Evolutionary conservation across 2,888 invertebrate species (phyloP).

Genomic region (Norana najaformis): DNA sequence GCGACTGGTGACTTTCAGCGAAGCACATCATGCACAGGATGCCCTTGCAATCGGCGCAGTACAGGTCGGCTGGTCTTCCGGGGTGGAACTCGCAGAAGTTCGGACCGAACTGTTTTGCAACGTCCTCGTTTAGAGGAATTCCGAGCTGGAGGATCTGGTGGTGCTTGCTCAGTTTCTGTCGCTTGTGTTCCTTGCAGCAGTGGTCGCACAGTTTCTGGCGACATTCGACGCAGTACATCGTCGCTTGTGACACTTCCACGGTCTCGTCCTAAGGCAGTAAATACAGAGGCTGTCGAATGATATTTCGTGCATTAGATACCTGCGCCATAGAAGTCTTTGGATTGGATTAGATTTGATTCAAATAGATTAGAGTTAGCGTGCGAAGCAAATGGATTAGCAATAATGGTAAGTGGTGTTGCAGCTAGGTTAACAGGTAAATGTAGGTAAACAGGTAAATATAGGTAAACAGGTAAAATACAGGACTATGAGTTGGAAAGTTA

Average conservation of each 20-base stretch:
- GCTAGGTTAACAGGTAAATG: not conserved
- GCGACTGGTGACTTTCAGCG: not conserved
- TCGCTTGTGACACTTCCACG: not conserved
- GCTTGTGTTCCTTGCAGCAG: not conserved
- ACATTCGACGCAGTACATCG: not conserved
- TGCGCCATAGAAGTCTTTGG: too few species aligned
- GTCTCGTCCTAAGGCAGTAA: not conserved
- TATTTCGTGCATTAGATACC: not conserved
- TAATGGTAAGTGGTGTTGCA: too few species aligned
- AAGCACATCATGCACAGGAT: constrained; percentile 17
- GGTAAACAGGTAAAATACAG: not conserved
- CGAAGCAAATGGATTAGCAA: too few species aligned
- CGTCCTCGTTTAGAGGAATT: not conserved
- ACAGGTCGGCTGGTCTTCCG: not conserved
- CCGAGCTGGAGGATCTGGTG: not conserved
- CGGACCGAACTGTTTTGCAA: not conserved
- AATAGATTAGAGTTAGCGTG: not conserved
- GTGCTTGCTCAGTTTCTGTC: not conserved
- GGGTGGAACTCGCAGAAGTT: constrained; percentile 2
- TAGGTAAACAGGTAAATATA: not conserved
- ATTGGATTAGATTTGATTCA: too few species aligned
- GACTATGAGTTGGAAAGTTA: not conserved
- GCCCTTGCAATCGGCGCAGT: not conserved
- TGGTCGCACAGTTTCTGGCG: not conserved
- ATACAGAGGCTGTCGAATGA: not conserved